Evolutionary conservation across 2,113 vertebrate species (phyloP).

Genomic region (Ammodytes marinus): DNA sequence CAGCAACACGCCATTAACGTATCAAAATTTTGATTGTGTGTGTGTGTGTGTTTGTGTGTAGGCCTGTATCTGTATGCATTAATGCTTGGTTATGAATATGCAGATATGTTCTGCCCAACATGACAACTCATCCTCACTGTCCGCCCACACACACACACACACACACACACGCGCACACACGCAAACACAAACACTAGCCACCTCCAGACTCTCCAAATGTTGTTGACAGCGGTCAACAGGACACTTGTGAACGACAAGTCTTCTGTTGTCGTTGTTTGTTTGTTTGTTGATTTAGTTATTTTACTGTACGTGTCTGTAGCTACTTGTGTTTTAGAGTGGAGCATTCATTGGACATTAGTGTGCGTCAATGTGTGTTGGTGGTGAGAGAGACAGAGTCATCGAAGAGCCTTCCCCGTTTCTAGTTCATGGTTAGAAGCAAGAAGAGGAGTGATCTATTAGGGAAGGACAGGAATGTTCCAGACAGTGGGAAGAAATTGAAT

Average conservation of each 20-base stretch:
- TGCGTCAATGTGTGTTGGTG: constrained; percentile 26
- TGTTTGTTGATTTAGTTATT: neutral
- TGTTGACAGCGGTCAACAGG: constrained; percentile 27
- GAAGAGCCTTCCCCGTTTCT: constrained; percentile 9
- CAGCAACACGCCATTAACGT: constrained; percentile 2
- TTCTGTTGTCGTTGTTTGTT: constrained; percentile 16
- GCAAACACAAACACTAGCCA: neutral
- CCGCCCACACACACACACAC: constrained; percentile 64
- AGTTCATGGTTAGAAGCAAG: no score
- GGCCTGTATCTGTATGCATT: constrained; percentile 13
- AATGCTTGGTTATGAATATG: constrained; percentile 70
- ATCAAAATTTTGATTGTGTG: constrained; percentile 8
- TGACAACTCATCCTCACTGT: constrained; percentile 72
- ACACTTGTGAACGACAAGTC: constrained; percentile 17
- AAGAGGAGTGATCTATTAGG: neutral
- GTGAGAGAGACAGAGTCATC: constrained; percentile 44
- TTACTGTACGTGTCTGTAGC: constrained; percentile 19
- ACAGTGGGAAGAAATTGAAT: neutral
- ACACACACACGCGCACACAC: constrained; percentile 37
- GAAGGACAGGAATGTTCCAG: neutral
- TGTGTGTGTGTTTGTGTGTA: constrained; percentile 3
- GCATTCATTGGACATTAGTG: constrained; percentile 10
- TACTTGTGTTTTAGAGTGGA: constrained; percentile 23
- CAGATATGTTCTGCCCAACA: constrained; percentile 73
- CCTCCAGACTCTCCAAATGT: constrained; percentile 36